These are phyloP conservation scores for Lindbergichthys nudifrons DNA, from an alignment of 2,797 vertebrate genomes.

Conservation along the genomic window DNA sequence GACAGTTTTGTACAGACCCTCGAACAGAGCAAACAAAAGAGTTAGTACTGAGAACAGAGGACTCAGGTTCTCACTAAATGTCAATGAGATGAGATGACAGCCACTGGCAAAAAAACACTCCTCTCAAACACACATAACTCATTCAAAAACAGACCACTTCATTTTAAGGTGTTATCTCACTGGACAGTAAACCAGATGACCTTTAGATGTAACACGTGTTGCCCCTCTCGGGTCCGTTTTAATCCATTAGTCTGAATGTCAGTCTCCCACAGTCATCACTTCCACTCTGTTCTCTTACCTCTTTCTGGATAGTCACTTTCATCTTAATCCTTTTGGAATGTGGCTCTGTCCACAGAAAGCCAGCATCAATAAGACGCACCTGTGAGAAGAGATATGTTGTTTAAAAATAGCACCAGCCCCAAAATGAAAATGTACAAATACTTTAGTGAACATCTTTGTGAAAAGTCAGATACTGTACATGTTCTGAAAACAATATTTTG, in stretches of 20 bases:
- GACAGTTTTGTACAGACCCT: slow-evolving; percentile 11
- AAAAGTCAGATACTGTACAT: not conserved
- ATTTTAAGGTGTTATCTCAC: not conserved
- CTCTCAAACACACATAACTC: slow-evolving; percentile 27
- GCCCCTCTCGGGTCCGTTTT: not conserved
- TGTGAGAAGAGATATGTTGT: slow-evolving; percentile 56
- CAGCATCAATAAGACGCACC: slow-evolving; percentile 96
- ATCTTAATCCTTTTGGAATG: slow-evolving; percentile 98
- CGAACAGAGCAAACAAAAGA: slow-evolving; percentile 49
- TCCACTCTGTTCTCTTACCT: slow-evolving; percentile 82
- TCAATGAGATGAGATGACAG: slow-evolving; percentile 70
- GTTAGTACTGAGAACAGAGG: slow-evolving; percentile 20
- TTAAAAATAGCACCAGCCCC: not conserved
- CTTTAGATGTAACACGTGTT: slow-evolving; percentile 10
- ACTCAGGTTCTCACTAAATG: slow-evolving; percentile 72
- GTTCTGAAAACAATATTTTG: not conserved
- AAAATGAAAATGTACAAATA: not conserved
- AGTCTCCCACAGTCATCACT: slow-evolving; percentile 21
- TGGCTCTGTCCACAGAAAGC: slow-evolving; percentile 98
- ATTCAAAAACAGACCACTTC: slow-evolving; percentile 12
- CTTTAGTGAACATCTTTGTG: not conserved
- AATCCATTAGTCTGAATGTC: slow-evolving; percentile 28
- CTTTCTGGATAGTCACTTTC: slow-evolving; percentile 98
- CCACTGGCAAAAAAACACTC: slow-evolving; percentile 22
- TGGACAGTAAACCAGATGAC: not conserved